These are phyloP conservation scores for Drosophila siamana DNA, from an alignment of 2,888 invertebrate genomes.

Conservation along the genomic window DNA sequence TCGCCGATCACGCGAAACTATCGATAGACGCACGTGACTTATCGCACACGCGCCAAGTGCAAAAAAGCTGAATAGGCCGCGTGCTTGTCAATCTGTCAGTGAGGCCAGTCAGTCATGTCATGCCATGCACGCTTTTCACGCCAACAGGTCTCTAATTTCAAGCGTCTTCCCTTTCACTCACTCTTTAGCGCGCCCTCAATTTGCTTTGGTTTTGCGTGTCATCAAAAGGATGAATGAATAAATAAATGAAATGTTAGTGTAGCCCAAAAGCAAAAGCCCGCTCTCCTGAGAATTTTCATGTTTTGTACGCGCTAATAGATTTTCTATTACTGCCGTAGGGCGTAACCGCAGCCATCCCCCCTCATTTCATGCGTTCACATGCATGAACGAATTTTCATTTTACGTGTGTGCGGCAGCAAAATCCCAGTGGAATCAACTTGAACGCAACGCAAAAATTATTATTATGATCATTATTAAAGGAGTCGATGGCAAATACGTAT, in stretches of 20 bases:
- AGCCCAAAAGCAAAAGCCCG: neutral
- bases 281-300: constrained; percentile 52
- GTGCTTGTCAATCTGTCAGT: constrained; percentile 18
- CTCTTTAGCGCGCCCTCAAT: constrained; percentile 10
- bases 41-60: neutral
- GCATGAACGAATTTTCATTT: constrained; percentile 78
- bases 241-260: constrained; percentile 39
- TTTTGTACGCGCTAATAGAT: constrained; percentile 74
- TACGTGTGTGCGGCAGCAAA: constrained; percentile 42
- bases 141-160: constrained; percentile 71
- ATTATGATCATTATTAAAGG: constrained; percentile 72
- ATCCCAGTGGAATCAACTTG: constrained; percentile 66
- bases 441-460: constrained; percentile 61
- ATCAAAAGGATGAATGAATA: constrained; percentile 58
- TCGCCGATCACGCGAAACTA: neutral
- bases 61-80: no score
- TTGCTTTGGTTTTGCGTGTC: constrained; percentile 46
- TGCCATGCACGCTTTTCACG: constrained; percentile 55
- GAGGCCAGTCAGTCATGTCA: constrained; percentile 31
- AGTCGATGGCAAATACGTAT: constrained; percentile 67
- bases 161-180: neutral
- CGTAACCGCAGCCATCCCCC: neutral
- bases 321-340: constrained; percentile 68
- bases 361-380: constrained; percentile 42
- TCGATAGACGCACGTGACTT: neutral